phyloP scores from a whole-genome alignment of 2,113 vertebrate species.

The Fregata magnificens region DNA sequence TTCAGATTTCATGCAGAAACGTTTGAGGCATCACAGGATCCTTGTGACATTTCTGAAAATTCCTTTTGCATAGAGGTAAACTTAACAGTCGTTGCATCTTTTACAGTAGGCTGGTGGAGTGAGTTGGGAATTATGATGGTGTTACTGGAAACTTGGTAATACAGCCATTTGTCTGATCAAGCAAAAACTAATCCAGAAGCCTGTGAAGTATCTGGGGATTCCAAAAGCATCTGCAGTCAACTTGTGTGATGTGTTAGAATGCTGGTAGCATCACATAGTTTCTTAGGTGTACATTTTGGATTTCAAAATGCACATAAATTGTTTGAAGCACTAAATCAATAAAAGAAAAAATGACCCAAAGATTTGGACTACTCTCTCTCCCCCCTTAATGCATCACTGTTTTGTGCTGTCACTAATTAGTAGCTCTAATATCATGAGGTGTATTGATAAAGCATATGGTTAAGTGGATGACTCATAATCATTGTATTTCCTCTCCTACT shows the following conservation, averaged over 20 bases:
- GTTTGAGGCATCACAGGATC: not conserved
- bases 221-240: not conserved
- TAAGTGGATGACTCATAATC: not conserved
- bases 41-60: not conserved
- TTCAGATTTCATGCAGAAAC: not conserved
- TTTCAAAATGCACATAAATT: not conserved
- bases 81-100: not conserved
- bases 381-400: not conserved
- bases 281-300: accelerated
- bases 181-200: not conserved
- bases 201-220: not conserved
- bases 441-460: not conserved
- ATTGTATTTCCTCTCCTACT: not conserved
- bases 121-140: not conserved
- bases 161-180: not conserved
- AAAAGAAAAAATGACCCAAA: not conserved
- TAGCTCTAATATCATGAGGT: not conserved
- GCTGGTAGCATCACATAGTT: not conserved
- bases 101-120: not conserved
- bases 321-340: not conserved
- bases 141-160: not conserved
- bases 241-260: not conserved
- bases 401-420: not conserved
- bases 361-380: not conserved
- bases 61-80: not conserved